Percentiles rank a stretch among this genome's conserved stretches.
Evolutionary conservation across 35 echinoderm and acorn worm species (phyloP).

Genomic region (Patiria miniata): DNA sequence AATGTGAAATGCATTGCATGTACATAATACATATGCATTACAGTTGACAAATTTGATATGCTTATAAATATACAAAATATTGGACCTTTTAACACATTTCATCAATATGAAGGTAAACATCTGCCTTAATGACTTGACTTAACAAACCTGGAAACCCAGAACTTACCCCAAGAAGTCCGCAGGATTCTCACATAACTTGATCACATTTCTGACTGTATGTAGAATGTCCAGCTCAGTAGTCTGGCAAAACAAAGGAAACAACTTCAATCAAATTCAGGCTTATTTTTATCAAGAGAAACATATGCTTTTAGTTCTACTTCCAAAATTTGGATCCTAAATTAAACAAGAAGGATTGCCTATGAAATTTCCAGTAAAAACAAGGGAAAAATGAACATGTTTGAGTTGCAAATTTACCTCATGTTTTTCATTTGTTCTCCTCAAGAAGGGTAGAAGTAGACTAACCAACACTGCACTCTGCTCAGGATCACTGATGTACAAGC

Average conservation of each 20-base stretch:
- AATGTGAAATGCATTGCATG: too few relatives aligned
- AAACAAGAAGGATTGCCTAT: too few relatives aligned
- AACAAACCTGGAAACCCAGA: background rate
- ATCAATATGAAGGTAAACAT: too few relatives aligned
- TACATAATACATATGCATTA: too few relatives aligned
- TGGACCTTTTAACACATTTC: too few relatives aligned
- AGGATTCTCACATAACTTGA: slow-evolving; percentile 56
- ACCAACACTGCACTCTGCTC: slow-evolving; percentile 70
- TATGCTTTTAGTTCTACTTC: too few relatives aligned
- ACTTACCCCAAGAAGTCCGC: slow-evolving; percentile 66
- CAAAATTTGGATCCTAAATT: too few relatives aligned
- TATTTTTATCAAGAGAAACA: too few relatives aligned
- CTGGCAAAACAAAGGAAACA: slow-evolving; percentile 46
- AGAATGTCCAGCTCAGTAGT: slow-evolving; percentile 80
- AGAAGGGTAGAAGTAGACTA: slow-evolving; percentile 75
- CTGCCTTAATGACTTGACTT: too few relatives aligned
- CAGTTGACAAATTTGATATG: too few relatives aligned
- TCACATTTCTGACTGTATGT: slow-evolving; percentile 69
- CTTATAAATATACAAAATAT: too few relatives aligned
- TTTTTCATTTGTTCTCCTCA: slow-evolving; percentile 50
- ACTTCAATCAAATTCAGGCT: background rate
- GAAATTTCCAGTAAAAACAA: background rate
- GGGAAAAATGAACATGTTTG: background rate
- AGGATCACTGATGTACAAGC: slow-evolving; percentile 45
- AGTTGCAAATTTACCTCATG: slow-evolving; percentile 46